These are phyloP conservation scores for Sepiola atlantica DNA, from an alignment of 2,888 invertebrate genomes.

Conservation along the genomic window DNA sequence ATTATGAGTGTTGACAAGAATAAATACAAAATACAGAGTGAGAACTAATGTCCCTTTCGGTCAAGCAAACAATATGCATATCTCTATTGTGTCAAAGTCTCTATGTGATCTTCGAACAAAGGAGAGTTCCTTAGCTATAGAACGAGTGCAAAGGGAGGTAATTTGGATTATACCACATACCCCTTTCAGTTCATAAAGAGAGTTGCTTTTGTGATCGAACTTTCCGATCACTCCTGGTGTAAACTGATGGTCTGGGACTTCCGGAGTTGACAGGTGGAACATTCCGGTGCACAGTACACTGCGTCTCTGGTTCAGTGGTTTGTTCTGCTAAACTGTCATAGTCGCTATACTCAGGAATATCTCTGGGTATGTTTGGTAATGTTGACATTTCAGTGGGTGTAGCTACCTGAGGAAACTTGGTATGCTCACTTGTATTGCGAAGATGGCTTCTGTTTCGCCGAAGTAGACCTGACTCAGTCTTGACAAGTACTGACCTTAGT, in stretches of 20 bases:
- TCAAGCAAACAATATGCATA: too few relatives aligned
- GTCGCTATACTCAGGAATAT: background rate
- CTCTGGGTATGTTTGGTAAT: background rate
- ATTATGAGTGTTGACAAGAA: too few relatives aligned
- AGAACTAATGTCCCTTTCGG: too few relatives aligned
- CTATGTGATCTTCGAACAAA: too few relatives aligned
- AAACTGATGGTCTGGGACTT: background rate
- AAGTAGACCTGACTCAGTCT: too few relatives aligned
- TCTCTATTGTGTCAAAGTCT: too few relatives aligned
- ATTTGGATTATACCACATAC: background rate
- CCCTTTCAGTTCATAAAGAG: background rate
- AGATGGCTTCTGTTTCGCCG: too few relatives aligned
- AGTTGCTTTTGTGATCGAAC: background rate
- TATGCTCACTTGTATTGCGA: background rate
- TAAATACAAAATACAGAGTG: too few relatives aligned
- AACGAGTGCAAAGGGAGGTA: too few relatives aligned
- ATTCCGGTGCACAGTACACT: background rate
- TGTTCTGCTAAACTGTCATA: background rate
- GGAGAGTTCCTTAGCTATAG: too few relatives aligned
- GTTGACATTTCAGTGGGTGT: background rate
- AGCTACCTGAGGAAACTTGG: conserved; percentile 4
- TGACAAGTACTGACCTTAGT: background rate
- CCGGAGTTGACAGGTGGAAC: background rate
- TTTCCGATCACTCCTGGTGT: background rate
- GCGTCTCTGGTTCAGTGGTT: background rate